A percentile compares a stretch with the other conserved stretches of the same genome.
phyloP scores from a whole-genome alignment of 2,888 invertebrate species.

The Germaria angustata region DNA sequence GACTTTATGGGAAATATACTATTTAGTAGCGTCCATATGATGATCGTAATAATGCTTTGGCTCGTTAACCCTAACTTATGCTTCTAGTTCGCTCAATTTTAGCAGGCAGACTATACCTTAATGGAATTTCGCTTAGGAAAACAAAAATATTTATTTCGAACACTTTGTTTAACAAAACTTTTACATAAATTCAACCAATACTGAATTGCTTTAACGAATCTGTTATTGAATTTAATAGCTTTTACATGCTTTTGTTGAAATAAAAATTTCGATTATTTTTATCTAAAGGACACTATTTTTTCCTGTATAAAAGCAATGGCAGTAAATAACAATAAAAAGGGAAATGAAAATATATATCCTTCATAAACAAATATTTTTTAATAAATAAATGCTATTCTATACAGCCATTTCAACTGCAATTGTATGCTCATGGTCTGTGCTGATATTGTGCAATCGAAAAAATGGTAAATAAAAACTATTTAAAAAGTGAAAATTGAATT shows the following conservation, averaged over 20 bases:
- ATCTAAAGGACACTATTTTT: constrained; percentile 15
- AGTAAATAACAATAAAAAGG: background rate
- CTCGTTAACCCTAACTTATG: too few relatives aligned
- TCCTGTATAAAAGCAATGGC: background rate
- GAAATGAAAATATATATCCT: constrained; percentile 41
- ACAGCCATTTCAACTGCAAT: constrained; percentile 34
- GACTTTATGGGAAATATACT: too few relatives aligned
- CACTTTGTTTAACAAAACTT: too few relatives aligned
- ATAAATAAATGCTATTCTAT: constrained; percentile 46
- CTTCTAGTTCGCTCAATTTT: too few relatives aligned
- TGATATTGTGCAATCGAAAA: background rate
- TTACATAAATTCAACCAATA: background rate
- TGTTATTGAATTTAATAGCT: background rate
- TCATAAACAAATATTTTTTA: constrained; percentile 54
- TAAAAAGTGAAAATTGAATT: constrained; percentile 61
- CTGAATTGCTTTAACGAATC: background rate
- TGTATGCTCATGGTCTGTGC: constrained; percentile 7
- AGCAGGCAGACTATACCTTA: too few relatives aligned
- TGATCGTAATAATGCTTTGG: too few relatives aligned
- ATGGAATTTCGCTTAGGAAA: too few relatives aligned
- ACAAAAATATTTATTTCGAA: too few relatives aligned
- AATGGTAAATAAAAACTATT: constrained; percentile 22
- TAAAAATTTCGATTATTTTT: background rate
- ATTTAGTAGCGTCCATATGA: too few relatives aligned
- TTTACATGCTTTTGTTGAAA: background rate